Base-by-base conservation (phyloP, 2,113 vertebrate species). In the Eidolon helvum region DNA sequence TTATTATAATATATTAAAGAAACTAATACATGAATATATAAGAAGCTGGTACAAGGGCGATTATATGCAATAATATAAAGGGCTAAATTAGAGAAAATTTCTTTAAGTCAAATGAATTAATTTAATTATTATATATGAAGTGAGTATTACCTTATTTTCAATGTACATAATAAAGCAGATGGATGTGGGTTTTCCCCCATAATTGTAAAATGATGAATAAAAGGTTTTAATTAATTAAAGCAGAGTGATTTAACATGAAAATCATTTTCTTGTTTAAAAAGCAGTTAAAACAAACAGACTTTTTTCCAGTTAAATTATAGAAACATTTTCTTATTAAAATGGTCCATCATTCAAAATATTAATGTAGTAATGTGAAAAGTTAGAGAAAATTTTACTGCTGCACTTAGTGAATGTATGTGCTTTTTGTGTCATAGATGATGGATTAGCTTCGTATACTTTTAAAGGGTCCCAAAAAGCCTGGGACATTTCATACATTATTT, bases 301-400 rank as follows among this genome's bases (percentile, higher is more conserved):
- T 85, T 90, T 90, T 95, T 95, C 59, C 92, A 93, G n/a, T 77
- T 94, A 97, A 97, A 98, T 96, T 16, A 98, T 97, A 69, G 92
- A 98, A 90, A 98, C 74, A 95, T 94, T 91, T 94, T 63, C 94
- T 95, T 97, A 94, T 40, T 98, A 98, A 98, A 96, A 98, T 94
- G 96, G 66, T 87, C 53, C 86, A 95, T 98, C 77, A 48, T 96
- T 96, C 22, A 87, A 87, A 97, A 98, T 98, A 96, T 93, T 79
- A 19, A 7, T 66, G 77, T 30, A 85, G 75, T 92, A 93, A 89
- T 69, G 89, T 22, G 24, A 87, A 91, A 85, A 48, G 18, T 88
- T 55, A 83, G 72, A 96, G n/a, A 40, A 94, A 96, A 83, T 33
- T n/a, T 72, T 75, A 87, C 93, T 24, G 45, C 40, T 88, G 86